Percentiles rank a stretch among this genome's conserved stretches.
Evolutionary conservation across 2,888 invertebrate genomes (phyloP).

Genomic region (Blastobasis adustella): DNA sequence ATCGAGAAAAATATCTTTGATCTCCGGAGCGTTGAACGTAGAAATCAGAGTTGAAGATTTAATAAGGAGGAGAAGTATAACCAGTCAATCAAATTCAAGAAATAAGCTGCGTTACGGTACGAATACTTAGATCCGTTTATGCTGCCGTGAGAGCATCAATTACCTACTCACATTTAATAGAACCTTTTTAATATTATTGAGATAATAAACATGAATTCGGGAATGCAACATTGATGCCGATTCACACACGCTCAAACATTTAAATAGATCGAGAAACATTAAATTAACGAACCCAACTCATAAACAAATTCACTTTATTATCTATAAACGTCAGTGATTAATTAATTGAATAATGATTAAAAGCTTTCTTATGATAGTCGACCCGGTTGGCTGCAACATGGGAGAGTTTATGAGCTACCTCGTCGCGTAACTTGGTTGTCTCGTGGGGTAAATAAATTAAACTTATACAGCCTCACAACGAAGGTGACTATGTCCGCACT

Average conservation of each 20-base stretch:
- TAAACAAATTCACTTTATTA: slow-evolving; percentile 67
- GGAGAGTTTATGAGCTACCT: slow-evolving; percentile 35
- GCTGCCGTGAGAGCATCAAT: too few species aligned
- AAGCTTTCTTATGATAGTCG: slow-evolving; percentile 36
- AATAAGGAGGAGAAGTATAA: too few species aligned
- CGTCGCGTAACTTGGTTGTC: slow-evolving; percentile 46
- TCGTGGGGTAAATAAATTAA: slow-evolving; percentile 19
- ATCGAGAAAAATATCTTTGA: neutral
- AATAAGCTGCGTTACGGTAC: too few species aligned
- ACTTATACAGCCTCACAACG: neutral
- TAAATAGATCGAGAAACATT: slow-evolving; percentile 55
- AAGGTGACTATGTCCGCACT: neutral
- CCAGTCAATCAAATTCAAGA: too few species aligned
- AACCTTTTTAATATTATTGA: slow-evolving; percentile 9
- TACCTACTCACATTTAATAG: neutral
- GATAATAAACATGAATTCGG: slow-evolving; percentile 23
- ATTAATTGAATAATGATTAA: slow-evolving; percentile 72
- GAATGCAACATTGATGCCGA: slow-evolving; percentile 25
- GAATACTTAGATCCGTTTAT: too few species aligned
- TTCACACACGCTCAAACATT: slow-evolving; percentile 50
- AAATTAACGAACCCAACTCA: slow-evolving; percentile 64
- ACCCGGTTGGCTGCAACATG: slow-evolving; percentile 8
- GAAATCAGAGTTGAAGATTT: too few species aligned
- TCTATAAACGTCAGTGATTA: slow-evolving; percentile 71
- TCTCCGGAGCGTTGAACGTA: too few species aligned